Conservation (phyloP, 2,797 vertebrate genomes). For the Lophotriccus pileatus region DNA sequence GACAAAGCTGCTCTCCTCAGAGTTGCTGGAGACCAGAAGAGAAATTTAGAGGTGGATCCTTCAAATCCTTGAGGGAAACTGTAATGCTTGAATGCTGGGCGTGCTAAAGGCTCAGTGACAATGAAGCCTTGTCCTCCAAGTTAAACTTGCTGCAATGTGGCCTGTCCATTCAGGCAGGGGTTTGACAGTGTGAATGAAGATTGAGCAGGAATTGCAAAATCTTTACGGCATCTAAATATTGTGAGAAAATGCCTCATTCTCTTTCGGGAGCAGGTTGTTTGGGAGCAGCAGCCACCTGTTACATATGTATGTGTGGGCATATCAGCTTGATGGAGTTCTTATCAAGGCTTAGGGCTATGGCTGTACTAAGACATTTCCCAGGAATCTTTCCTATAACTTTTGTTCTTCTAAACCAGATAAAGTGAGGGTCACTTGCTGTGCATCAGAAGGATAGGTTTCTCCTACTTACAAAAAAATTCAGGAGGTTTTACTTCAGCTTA, state of each 20-base stretch:
- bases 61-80: background rate
- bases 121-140: background rate
- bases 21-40: background rate
- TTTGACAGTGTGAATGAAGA: background rate
- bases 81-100: background rate
- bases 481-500: slow-evolving; percentile 26
- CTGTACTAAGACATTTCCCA: slow-evolving; percentile 22
- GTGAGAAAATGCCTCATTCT: background rate
- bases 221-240: background rate
- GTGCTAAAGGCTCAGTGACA: background rate
- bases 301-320: background rate
- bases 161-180: background rate
- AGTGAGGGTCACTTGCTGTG: background rate
- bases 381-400: slow-evolving; percentile 1
- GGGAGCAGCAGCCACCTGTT: slow-evolving; percentile 28
- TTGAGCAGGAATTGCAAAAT: background rate
- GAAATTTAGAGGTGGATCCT: background rate
- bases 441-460: background rate
- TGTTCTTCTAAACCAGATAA: slow-evolving; percentile 7
- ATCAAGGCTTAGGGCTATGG: background rate
- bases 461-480: background rate
- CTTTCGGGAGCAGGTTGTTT: slow-evolving; percentile 24
- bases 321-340: background rate
- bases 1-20: background rate
- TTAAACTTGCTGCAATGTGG: background rate